These are phyloP conservation scores for Phymanthus crucifer DNA, from an alignment of 92 coral and sea anemone species.

Conservation along the genomic window DNA sequence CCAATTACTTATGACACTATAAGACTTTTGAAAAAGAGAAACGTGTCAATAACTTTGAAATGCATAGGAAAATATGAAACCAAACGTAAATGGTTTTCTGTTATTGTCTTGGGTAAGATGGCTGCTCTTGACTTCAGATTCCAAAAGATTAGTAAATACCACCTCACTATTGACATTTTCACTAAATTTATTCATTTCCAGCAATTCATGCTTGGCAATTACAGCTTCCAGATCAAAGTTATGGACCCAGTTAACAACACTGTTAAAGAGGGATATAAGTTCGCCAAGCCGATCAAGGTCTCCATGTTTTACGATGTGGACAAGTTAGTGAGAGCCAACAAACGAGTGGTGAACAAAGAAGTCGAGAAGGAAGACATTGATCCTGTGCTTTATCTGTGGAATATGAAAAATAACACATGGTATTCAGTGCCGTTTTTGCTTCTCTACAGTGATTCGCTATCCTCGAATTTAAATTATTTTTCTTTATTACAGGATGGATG, in stretches of 20 bases:
- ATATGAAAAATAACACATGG: slow-evolving; percentile 82
- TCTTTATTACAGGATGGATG: slow-evolving; percentile 71
- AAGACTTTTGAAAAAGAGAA: background rate
- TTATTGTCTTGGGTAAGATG: no score
- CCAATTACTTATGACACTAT: background rate
- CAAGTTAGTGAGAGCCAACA: slow-evolving; percentile 77
- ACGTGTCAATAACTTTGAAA: no score
- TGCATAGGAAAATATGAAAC: no score
- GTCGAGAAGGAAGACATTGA: slow-evolving; percentile 76
- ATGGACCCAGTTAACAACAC: slow-evolving; percentile 74
- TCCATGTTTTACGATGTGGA: slow-evolving; percentile 96
- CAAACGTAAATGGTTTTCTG: no score
- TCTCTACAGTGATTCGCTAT: no score
- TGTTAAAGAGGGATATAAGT: slow-evolving; percentile 64
- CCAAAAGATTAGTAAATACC: no score
- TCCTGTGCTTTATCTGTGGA: slow-evolving; percentile 91
- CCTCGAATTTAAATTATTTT: background rate
- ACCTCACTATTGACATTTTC: no score
- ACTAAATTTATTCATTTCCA: slow-evolving; percentile 7
- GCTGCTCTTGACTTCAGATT: no score
- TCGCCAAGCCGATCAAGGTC: slow-evolving; percentile 82
- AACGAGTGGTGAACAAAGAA: slow-evolving; percentile 73
- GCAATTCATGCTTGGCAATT: slow-evolving; percentile 99
- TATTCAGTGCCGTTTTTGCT: slow-evolving; percentile 12
- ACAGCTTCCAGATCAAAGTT: slow-evolving; percentile 96